Percentiles rank a stretch among this genome's conserved stretches.
Conservation (phyloP, 2,113 vertebrate species). For the Anguilla japonica region DNA sequence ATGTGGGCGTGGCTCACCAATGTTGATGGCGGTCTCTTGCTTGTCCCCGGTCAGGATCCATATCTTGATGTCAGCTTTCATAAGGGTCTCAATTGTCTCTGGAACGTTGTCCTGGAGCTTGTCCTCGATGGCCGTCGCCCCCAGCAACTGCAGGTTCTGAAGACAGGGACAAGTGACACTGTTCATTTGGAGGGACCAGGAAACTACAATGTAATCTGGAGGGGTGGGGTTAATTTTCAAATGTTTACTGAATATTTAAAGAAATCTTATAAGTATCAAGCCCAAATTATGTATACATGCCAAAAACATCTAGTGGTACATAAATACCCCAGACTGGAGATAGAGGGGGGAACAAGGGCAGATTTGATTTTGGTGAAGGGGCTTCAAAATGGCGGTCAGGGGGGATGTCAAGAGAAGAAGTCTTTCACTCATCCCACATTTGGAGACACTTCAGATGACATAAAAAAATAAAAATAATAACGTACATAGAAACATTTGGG, state of each 20-base stretch:
- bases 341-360: neutral
- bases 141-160: slow-evolving; percentile 93
- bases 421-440: neutral
- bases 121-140: slow-evolving; percentile 96
- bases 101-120: slow-evolving; percentile 95
- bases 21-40: slow-evolving; percentile 97
- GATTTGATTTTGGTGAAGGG: neutral
- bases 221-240: too few relatives aligned
- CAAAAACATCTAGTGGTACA: too few relatives aligned
- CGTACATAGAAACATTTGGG: neutral
- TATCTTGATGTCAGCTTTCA: slow-evolving; percentile 98
- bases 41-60: slow-evolving; percentile 99
- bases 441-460: neutral
- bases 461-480: neutral
- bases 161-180: slow-evolving; percentile 17
- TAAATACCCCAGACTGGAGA: neutral
- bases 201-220: neutral
- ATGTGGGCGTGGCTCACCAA: slow-evolving; percentile 72
- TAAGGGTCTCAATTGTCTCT: slow-evolving; percentile 94
- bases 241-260: too few relatives aligned
- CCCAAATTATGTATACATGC: too few relatives aligned
- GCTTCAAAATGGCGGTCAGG: neutral
- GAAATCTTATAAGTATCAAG: too few relatives aligned
- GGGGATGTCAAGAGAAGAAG: neutral
- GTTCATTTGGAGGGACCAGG: neutral